Conservation (phyloP, 1,140 invertebrate species). For the Cardiocondyla obscurior region DNA sequence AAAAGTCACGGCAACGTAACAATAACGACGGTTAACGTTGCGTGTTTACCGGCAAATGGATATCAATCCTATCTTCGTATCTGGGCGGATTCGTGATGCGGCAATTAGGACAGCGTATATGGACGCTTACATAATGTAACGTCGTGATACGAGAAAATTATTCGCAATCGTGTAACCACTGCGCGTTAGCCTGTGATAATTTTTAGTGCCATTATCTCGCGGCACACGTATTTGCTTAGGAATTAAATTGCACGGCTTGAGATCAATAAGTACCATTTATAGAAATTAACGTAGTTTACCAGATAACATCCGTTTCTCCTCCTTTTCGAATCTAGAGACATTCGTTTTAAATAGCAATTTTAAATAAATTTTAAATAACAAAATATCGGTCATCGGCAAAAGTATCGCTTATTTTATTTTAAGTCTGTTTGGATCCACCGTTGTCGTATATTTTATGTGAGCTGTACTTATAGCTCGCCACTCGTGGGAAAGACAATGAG, state of each 20-base stretch:
- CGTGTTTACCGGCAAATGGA: conserved; percentile 51
- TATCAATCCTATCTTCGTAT: conserved; percentile 64
- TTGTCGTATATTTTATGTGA: neutral
- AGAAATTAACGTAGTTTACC: neutral
- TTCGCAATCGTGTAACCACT: conserved; percentile 19
- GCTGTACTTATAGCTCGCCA: conserved; percentile 15
- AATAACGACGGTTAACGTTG: conserved; percentile 19
- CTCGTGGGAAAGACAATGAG: conserved; percentile 24
- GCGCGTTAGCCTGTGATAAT: conserved; percentile 60
- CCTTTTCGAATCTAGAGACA: neutral
- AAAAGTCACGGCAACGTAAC: conserved; percentile 23
- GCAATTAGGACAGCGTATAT: conserved; percentile 61
- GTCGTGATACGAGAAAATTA: conserved; percentile 52
- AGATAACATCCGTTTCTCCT: neutral
- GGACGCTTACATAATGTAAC: conserved; percentile 33
- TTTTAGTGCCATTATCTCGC: conserved; percentile 39
- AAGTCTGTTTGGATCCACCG: neutral
- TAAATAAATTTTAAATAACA: neutral
- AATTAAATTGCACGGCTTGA: neutral
- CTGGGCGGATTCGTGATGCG: conserved; percentile 60
- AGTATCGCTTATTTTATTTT: neutral
- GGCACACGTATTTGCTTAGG: neutral
- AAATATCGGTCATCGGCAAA: neutral
- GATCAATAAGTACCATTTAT: neutral
- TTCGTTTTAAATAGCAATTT: conserved; percentile 6